phyloP scores from a whole-genome alignment of 2,888 invertebrate genomes.

The Lathronympha strigana region DNA sequence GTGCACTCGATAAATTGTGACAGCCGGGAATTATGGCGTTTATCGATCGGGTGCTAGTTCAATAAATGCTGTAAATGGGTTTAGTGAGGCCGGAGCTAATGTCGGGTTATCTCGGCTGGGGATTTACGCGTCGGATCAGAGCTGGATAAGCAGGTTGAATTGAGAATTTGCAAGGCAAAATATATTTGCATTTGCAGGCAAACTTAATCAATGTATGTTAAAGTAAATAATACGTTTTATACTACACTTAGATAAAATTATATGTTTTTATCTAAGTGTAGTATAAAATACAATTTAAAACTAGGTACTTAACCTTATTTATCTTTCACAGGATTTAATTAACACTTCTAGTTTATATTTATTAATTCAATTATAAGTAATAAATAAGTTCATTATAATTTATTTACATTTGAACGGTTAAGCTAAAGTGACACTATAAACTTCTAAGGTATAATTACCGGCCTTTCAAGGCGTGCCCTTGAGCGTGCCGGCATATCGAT shows the following conservation, averaged over 20 bases:
- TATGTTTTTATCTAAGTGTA: neutral
- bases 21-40: conserved; percentile 59
- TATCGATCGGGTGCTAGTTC: conserved; percentile 51
- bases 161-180: conserved; percentile 11
- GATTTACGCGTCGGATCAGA: conserved; percentile 27
- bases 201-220: neutral
- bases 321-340: neutral
- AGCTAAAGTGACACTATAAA: conserved; percentile 29
- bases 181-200: neutral
- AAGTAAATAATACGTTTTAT: neutral
- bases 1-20: conserved; percentile 75
- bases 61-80: conserved; percentile 41
- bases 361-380: neutral
- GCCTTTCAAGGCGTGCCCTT: conserved; percentile 40
- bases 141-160: conserved; percentile 15
- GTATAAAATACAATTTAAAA: no score
- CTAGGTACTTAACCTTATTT: neutral
- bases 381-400: neutral
- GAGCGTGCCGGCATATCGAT: conserved; percentile 57
- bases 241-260: neutral
- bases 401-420: neutral
- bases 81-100: conserved; percentile 26
- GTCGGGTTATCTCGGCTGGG: conserved; percentile 27
- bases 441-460: conserved; percentile 30
- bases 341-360: neutral